Conservation (phyloP, 2,797 vertebrate genomes). For the Pangasius krempfi region DNA sequence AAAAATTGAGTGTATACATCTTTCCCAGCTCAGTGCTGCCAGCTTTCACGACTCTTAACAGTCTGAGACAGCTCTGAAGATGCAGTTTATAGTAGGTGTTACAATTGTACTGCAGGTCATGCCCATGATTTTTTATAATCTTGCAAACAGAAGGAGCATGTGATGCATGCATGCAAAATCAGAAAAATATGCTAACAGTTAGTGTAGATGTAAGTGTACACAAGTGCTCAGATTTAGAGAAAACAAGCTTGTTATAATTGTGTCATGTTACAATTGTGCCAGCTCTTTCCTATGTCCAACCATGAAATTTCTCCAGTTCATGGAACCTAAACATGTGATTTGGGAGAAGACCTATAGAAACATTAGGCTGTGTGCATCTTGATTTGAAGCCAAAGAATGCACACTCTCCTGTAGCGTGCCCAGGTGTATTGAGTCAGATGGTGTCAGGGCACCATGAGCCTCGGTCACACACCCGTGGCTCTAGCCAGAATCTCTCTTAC, state of each 20-base stretch:
- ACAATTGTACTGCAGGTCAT: background rate
- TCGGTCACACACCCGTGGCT: background rate
- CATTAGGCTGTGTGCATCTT: background rate
- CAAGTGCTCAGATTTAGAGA: background rate
- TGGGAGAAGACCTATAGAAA: background rate
- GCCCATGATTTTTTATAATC: background rate
- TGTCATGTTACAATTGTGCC: background rate
- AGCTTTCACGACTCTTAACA: background rate
- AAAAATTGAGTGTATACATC: background rate
- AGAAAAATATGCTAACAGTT: background rate
- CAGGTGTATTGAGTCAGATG: constrained; percentile 57
- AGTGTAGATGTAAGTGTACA: background rate
- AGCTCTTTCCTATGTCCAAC: background rate
- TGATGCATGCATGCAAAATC: too few species aligned
- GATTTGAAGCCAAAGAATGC: background rate
- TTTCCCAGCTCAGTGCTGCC: background rate
- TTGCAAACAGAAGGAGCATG: background rate
- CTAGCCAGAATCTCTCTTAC: constrained; percentile 29
- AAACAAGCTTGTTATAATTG: background rate
- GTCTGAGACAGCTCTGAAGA: background rate
- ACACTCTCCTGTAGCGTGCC: constrained; percentile 1
- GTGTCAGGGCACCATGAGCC: constrained; percentile 2
- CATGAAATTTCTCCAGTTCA: background rate
- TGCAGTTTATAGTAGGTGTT: background rate
- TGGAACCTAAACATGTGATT: background rate